These are phyloP conservation scores for Botrylloides violaceus DNA, from an alignment of 23 tunicate species.

Conservation along the genomic window DNA sequence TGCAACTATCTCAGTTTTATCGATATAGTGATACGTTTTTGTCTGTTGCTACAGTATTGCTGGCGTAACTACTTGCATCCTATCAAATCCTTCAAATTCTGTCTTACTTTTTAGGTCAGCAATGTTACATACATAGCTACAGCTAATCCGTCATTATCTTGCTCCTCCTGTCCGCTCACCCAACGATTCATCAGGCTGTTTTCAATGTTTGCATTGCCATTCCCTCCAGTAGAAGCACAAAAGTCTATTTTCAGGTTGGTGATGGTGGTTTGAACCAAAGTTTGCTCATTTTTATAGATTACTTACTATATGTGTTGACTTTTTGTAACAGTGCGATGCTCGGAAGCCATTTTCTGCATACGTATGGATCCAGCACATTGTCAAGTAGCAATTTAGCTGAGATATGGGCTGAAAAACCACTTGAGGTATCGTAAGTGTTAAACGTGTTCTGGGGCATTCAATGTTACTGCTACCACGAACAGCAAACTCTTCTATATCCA, in stretches of 20 bases:
- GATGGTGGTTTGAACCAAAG: not conserved
- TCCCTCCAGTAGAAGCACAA: conserved; percentile 64
- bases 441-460: not conserved
- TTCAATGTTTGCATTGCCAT: conserved; percentile 66
- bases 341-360: conserved; percentile 46
- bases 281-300: too few relatives aligned
- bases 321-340: conserved; percentile 33
- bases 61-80: too few relatives aligned
- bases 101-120: conserved; percentile 37
- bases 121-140: conserved; percentile 81
- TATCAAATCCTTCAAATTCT: too few relatives aligned
- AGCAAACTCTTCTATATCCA: too few relatives aligned
- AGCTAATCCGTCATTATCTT: conserved; percentile 39
- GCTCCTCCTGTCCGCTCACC: conserved; percentile 31
- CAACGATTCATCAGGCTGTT: conserved; percentile 74
- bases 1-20: too few relatives aligned
- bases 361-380: conserved; percentile 4
- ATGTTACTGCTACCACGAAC: not conserved
- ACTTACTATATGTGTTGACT: not conserved
- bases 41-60: too few relatives aligned
- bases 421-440: conserved; percentile 14
- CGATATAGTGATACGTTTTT: too few relatives aligned
- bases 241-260: conserved; percentile 69
- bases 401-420: conserved; percentile 22
- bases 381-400: conserved; percentile 18